Evolutionary conservation across 1,140 invertebrate species (phyloP).

Genomic region (Dryas iulia): DNA sequence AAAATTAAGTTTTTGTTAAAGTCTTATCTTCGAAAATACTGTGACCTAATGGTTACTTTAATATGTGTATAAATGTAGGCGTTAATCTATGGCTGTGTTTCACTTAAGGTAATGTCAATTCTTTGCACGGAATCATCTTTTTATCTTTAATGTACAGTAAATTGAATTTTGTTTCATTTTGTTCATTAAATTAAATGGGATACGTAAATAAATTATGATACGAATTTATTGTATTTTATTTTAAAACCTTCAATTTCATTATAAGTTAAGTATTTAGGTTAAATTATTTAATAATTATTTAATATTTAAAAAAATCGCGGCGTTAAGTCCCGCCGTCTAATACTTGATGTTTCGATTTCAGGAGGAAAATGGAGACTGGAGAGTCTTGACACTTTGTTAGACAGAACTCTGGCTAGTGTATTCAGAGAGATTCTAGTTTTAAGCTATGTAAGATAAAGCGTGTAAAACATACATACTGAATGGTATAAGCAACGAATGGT

Average conservation of each 20-base stretch:
- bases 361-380: no score
- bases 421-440: no score
- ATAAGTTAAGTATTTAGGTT: neutral
- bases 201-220: conserved; percentile 73
- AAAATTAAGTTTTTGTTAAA: neutral
- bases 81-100: conserved; percentile 77
- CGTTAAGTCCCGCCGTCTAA: no score
- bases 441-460: no score
- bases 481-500: no score
- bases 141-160: conserved; percentile 67
- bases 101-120: conserved; percentile 74
- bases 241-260: neutral
- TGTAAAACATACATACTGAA: no score
- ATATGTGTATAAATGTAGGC: conserved; percentile 46
- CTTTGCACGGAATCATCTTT: conserved; percentile 73
- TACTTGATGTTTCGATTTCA: no score
- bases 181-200: conserved; percentile 65
- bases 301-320: no score
- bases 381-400: no score
- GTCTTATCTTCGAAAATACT: neutral
- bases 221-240: conserved; percentile 32
- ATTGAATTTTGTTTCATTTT: conserved; percentile 58
- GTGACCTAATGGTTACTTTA: conserved; percentile 27
- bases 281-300: no score
- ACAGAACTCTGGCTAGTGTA: no score